phyloP scores from a whole-genome alignment of 2,888 invertebrate species.

The Melipona bicolor region DNA sequence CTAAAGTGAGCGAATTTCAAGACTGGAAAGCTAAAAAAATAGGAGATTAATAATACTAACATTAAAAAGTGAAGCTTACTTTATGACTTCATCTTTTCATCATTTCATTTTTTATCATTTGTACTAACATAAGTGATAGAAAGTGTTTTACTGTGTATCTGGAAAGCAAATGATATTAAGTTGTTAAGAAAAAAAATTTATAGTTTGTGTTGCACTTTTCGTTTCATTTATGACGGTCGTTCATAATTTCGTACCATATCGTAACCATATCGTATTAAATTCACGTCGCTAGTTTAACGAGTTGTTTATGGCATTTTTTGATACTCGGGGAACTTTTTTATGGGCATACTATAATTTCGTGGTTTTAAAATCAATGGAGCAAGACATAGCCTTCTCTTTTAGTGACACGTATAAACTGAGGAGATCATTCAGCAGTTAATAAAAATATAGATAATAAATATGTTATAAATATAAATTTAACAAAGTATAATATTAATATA shows the following conservation, averaged over 20 bases:
- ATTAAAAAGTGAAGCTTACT: neutral
- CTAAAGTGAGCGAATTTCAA: neutral
- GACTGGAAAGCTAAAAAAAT: neutral
- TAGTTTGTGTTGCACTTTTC: neutral
- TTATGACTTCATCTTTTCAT: neutral
- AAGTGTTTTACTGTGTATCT: neutral
- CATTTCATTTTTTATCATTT: neutral
- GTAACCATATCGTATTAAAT: neutral
- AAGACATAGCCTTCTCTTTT: neutral
- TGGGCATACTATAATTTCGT: neutral
- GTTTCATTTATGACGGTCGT: neutral
- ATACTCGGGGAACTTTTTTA: constrained; percentile 4
- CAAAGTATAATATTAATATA: no score
- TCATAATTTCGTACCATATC: neutral
- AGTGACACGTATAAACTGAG: neutral
- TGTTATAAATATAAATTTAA: no score
- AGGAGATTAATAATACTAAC: neutral
- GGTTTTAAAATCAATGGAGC: neutral
- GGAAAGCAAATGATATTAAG: neutral
- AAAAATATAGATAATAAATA: neutral
- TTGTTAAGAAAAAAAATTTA: neutral
- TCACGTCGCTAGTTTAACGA: neutral
- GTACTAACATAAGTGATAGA: no score
- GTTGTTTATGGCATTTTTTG: neutral
- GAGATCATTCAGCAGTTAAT: neutral